Conservation (phyloP, 2,888 invertebrate species). For the Neria commutata region DNA sequence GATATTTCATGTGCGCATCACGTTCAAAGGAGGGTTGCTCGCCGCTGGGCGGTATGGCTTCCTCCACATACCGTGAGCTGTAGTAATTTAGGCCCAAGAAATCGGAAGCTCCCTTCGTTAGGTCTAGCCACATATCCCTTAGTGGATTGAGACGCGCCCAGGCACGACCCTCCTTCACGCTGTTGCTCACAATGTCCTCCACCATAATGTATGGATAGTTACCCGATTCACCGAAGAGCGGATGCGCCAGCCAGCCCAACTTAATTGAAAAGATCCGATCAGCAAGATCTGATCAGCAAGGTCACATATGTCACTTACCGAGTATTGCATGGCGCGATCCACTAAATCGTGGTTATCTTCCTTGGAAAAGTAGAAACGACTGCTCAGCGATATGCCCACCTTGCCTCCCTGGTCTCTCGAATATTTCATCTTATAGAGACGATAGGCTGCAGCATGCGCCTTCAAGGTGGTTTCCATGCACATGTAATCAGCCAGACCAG, state of each 20-base stretch:
- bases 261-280: conserved; percentile 27
- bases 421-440: conserved; percentile 60
- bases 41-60: conserved; percentile 35
- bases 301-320: conserved; percentile 30
- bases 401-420: conserved; percentile 50
- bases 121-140: conserved; percentile 31
- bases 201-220: conserved; percentile 54
- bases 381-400: conserved; percentile 46
- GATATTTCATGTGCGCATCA: conserved; percentile 55
- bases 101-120: conserved; percentile 44
- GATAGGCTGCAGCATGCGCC: conserved; percentile 66
- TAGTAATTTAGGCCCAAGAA: conserved; percentile 54
- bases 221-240: conserved; percentile 47
- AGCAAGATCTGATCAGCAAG: neutral
- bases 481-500: conserved; percentile 63
- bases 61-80: conserved; percentile 41
- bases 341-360: conserved; percentile 33
- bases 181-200: conserved; percentile 47
- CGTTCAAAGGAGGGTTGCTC: conserved; percentile 64
- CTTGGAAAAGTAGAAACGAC: conserved; percentile 42
- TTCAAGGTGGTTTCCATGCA: conserved; percentile 64
- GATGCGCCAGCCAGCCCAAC: conserved; percentile 58
- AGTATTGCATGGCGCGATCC: conserved; percentile 45
- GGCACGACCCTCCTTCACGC: conserved; percentile 46
- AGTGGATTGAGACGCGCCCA: conserved; percentile 45